phyloP scores from a whole-genome alignment of 2,113 vertebrate species.

The Microtus pennsylvanicus region DNA sequence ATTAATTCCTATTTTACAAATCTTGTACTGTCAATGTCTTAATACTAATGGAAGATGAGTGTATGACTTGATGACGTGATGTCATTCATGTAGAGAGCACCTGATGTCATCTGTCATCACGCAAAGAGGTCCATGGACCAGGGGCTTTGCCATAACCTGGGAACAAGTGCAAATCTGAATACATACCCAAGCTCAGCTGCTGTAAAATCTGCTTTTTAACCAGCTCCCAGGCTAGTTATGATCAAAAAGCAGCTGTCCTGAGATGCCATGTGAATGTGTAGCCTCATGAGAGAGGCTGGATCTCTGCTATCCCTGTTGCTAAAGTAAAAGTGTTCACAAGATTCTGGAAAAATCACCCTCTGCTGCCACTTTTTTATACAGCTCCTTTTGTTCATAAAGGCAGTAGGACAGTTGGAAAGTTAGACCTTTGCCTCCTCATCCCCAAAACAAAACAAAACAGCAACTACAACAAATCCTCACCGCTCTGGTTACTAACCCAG shows the following conservation, averaged over 20 bases:
- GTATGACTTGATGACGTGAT: neutral
- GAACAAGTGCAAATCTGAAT: neutral
- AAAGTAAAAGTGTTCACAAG: constrained; percentile 35
- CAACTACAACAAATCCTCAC: too few species aligned
- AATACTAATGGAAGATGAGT: neutral
- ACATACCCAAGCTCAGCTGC: neutral
- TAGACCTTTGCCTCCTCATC: neutral
- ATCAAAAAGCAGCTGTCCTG: neutral
- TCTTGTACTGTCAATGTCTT: constrained; percentile 35
- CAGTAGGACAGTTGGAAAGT: constrained; percentile 75
- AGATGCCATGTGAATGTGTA: constrained; percentile 1
- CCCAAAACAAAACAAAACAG: too few species aligned
- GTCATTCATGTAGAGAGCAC: neutral
- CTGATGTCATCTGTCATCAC: neutral
- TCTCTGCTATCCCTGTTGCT: constrained; percentile 18
- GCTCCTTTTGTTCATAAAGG: constrained; percentile 73
- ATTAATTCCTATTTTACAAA: constrained; percentile 57
- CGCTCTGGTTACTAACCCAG: constrained; percentile 76
- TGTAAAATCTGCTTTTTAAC: constrained; percentile 37
- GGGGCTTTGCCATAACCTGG: neutral
- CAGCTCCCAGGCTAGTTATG: neutral
- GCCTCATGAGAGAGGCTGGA: constrained; percentile 26
- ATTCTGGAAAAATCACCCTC: constrained; percentile 67
- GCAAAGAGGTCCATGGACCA: neutral
- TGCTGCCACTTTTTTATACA: constrained; percentile 57